A percentile compares a stretch with the other conserved stretches of the same genome.
Evolutionary conservation across 2,113 vertebrate species (phyloP).

Genomic region (Hiodon alosoides): DNA sequence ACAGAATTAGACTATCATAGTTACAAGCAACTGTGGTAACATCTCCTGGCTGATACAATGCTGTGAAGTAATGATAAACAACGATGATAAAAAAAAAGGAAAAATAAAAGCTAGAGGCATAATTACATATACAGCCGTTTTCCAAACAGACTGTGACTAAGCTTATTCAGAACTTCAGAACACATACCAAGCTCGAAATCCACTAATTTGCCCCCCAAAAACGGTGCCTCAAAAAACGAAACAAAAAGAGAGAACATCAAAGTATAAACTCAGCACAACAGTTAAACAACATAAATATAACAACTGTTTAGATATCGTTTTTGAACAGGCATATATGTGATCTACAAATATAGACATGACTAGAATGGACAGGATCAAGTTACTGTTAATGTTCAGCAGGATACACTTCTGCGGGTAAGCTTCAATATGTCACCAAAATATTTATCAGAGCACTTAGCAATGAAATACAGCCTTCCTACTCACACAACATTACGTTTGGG

Average conservation of each 20-base stretch:
- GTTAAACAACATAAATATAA: constrained; percentile 90
- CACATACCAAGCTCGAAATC: constrained; percentile 46
- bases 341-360: constrained; percentile 90
- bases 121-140: constrained; percentile 47
- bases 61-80: constrained; percentile 44
- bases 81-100: constrained; percentile 37
- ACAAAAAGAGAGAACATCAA: constrained; percentile 45
- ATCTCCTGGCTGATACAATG: constrained; percentile 68
- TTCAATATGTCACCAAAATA: constrained; percentile 64
- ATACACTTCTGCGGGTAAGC: constrained; percentile 67
- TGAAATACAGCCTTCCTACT: constrained; percentile 70
- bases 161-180: constrained; percentile 33
- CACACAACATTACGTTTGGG: constrained; percentile 46
- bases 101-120: constrained; percentile 45
- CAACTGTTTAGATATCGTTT: constrained; percentile 88
- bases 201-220: constrained; percentile 50
- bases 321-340: constrained; percentile 88
- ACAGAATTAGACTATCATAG: constrained; percentile 69
- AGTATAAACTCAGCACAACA: constrained; percentile 79
- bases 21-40: constrained; percentile 71
- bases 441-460: constrained; percentile 70
- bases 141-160: constrained; percentile 33
- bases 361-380: constrained; percentile 74
- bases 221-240: constrained; percentile 70
- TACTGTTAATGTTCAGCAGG: constrained; percentile 83